Base-by-base conservation (phyloP, 2,888 invertebrate genomes). In the Drosophila anomalipes region DNA sequence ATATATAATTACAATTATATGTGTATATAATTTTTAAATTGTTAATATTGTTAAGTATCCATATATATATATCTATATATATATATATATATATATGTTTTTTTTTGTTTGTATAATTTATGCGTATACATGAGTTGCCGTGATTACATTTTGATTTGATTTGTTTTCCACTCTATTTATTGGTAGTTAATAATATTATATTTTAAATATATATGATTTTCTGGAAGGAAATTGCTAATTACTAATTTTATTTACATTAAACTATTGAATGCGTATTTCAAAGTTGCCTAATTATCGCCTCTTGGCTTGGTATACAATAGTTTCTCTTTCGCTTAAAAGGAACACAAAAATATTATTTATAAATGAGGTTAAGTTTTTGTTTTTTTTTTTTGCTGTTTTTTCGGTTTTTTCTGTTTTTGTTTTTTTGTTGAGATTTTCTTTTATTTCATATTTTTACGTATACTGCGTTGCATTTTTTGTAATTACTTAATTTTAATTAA, bases 381-480 rank as follows among this genome's bases (percentile, higher is more conserved):
- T 14, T 56, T 53, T 57, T 71, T 54, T 61, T 63, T 33, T 1
- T 51, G 28, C 56, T n/a, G n/a, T 56, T 62, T 14, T 74, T 54
- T 61, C 12, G 7, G 2, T 53, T 41, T 60, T 60, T 16, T 58
- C 44, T 56, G 70, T 54, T 59, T 63, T 35, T 51, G 35, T 58
- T 56, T 62, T 75, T 78, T 54, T 63, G 60, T 35, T 53, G 39
- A 61, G 47, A 37, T 22, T 53, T 37, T 37, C n/a, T 22, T 33
- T 39, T 41, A 33, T 22, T 39, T 69, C 16, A 22, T 30, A 12
- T 26, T 70, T 61, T 91, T 91, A 92, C 91, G 91, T 91, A 91
- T 91, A 91, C 91, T 83, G 86, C 87, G 85, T 89, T 91, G 82
- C 86, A 63, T 77, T 82, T 66, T 87, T 76, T 88, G 74, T 86